Evolutionary conservation across 2,797 vertebrate genomes (phyloP).

Genomic region (Hippopotamyrus pictus): DNA sequence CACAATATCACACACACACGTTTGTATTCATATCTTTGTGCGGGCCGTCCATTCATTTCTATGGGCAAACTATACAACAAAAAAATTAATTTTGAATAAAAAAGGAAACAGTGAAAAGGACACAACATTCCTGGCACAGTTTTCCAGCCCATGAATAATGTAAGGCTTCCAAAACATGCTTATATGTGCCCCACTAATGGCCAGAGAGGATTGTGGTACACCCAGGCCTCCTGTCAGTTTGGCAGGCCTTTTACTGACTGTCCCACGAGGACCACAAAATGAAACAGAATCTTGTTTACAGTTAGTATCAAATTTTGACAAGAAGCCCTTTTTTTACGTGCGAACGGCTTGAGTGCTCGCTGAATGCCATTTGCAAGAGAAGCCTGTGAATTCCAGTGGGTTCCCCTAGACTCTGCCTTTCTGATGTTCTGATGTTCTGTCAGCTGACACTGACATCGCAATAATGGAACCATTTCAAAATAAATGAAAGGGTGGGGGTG

Average conservation of each 20-base stretch:
- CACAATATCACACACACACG: neutral
- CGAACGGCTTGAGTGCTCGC: neutral
- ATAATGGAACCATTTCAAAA: neutral
- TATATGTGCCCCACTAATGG: neutral
- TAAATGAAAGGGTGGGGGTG: neutral
- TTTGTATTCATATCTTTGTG: neutral
- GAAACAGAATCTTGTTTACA: neutral
- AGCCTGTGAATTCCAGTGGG: neutral
- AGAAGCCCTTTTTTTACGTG: neutral
- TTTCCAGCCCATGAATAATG: neutral
- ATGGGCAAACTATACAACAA: neutral
- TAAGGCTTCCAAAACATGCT: neutral
- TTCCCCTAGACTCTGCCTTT: neutral
- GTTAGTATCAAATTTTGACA: neutral
- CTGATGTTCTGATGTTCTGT: neutral
- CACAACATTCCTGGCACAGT: neutral
- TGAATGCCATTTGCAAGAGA: neutral
- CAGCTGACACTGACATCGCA: slow-evolving; percentile 11
- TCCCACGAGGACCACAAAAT: neutral
- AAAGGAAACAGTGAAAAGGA: neutral
- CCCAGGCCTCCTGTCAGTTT: neutral
- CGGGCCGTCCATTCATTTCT: neutral
- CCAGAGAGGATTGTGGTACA: neutral
- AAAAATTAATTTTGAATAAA: neutral
- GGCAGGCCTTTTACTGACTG: neutral